phyloP scores from a whole-genome alignment of 1,140 invertebrate genomes.

The Leguminivora glycinivorella region DNA sequence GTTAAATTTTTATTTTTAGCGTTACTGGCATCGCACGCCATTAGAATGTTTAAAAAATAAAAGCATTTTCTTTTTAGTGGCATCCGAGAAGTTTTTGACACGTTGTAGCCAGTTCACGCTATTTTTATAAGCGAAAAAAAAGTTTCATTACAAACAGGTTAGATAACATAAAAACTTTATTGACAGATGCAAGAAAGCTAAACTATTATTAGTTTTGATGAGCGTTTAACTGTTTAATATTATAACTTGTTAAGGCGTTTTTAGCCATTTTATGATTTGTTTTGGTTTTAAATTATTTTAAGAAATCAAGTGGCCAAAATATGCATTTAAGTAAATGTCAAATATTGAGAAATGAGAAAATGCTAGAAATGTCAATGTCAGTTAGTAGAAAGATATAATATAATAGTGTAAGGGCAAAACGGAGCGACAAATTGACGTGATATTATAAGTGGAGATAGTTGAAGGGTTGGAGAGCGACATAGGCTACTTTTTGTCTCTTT shows the following conservation, averaged over 20 bases:
- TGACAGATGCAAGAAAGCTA: background rate
- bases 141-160: background rate
- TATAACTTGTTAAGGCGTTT: background rate
- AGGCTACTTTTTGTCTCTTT: too few species aligned
- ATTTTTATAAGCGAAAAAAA: background rate
- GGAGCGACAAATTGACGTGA: too few species aligned
- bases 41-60: background rate
- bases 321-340: too few species aligned
- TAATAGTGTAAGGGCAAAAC: too few species aligned
- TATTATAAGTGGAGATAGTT: too few species aligned
- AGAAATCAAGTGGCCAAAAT: too few species aligned
- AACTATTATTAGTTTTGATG: background rate
- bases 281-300: background rate
- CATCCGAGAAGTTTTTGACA: slow-evolving; percentile 4
- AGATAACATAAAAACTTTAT: background rate
- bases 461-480: too few species aligned
- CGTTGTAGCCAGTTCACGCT: background rate
- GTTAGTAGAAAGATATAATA: too few species aligned
- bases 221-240: background rate
- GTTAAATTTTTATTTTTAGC: background rate
- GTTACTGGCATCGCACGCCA: background rate
- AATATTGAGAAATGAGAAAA: too few species aligned
- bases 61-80: slow-evolving; percentile 3
- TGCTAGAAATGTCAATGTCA: too few species aligned
- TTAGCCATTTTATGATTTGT: background rate